Evolutionary conservation across 2,888 invertebrate species (phyloP), one percentile per base, ranked within the genome.

Genomic region (Aromia moschata): DNA sequence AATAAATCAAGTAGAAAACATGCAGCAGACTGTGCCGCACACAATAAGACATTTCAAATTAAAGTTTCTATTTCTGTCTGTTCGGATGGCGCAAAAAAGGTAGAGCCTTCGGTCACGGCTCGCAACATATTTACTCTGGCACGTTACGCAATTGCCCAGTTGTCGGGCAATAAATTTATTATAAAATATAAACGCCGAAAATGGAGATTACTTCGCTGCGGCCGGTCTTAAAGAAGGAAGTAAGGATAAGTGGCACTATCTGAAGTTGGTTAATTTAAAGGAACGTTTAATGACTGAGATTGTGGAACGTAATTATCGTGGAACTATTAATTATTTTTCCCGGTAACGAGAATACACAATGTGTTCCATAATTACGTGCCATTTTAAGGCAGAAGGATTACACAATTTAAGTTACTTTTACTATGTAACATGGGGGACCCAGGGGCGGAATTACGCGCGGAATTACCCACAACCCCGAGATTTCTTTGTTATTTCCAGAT

Each of bases 221-320:
- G 47, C 20, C 7, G 37, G 37, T 37, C 18, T 36, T 47, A 45
- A 47, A 47, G 47, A 47, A 47, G 47, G 47, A 47, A 47, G 47
- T 36, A 11, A 31, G 47, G 47, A 47, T 47, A 47, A 47, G 47
- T 47, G 25, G 7, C 7, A 25, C n/a, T n/a, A n/a, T n/a, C n/a
- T n/a, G n/a, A n/a, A n/a, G 7, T 25, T 25, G 7, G 7, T 25
- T 25, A 25, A n/a, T 25, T 25, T 25, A 25, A 25, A 25, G 25
- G 7, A 25, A 3, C 25, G 7, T 3, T 25, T 25, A 25, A 5
- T 25, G 3, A 3, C 4, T 3, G 25, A 5, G 25, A 25, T 25
- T 25, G 25, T 25, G 25, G 4, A 25, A 25, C n/a, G n/a, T n/a
- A n/a, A n/a, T n/a, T n/a, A n/a, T n/a, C n/a, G n/a, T n/a, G n/a